phyloP scores from a whole-genome alignment of 2,113 vertebrate species.

The Colistium nudipinnis region DNA sequence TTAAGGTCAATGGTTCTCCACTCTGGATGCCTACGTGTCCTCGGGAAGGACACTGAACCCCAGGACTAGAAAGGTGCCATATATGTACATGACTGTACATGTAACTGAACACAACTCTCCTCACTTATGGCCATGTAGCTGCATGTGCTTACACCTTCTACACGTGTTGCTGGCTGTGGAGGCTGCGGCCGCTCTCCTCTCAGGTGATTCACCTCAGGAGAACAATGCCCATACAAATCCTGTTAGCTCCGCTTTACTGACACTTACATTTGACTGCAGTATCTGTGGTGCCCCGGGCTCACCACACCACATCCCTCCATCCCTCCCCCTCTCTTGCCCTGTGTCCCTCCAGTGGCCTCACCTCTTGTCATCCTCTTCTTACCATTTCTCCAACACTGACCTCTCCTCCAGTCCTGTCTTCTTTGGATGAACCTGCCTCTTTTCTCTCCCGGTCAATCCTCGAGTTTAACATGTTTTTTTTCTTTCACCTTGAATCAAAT shows the following conservation, averaged over 20 bases:
- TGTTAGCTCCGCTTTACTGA: slow-evolving; percentile 58
- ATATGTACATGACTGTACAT: no score
- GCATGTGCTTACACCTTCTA: no score
- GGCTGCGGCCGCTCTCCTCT: not conserved
- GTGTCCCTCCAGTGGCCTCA: slow-evolving; percentile 1
- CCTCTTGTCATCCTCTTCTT: slow-evolving; percentile 2
- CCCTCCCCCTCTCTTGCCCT: not conserved
- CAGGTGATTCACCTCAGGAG: slow-evolving; percentile 38
- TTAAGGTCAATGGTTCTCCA: no score
- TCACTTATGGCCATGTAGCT: no score
- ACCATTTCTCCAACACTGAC: slow-evolving; percentile 24
- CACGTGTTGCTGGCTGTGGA: no score
- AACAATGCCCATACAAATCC: slow-evolving; percentile 26
- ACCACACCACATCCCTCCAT: not conserved
- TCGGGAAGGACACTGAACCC: no score
- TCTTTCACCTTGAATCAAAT: not conserved
- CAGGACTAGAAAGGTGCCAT: no score
- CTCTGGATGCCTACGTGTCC: no score
- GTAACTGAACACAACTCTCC: no score
- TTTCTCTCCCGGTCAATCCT: no score
- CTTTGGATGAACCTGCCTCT: not conserved
- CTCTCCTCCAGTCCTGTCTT: slow-evolving; percentile 12
- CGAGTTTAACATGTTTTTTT: not conserved
- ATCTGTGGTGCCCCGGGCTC: slow-evolving; percentile 27
- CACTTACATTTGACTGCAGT: slow-evolving; percentile 40